Evolutionary conservation across 2,888 invertebrate genomes (phyloP), one percentile per base, ranked within the genome.

Genomic region (Hemicrepidius hirtus): DNA sequence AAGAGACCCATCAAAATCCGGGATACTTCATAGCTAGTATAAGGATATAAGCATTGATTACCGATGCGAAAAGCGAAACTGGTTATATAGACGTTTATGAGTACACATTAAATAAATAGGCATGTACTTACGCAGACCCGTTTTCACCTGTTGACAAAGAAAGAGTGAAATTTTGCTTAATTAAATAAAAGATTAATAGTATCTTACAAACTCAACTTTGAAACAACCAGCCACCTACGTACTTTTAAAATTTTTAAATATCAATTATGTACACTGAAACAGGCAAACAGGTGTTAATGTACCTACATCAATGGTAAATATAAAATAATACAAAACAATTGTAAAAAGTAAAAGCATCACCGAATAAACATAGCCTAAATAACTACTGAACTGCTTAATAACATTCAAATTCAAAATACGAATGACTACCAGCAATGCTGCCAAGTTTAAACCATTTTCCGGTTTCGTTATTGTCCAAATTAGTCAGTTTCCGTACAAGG

Each of bases 401-500:
- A 55, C 55, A 35, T 55, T 55, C 16, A 35, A 32, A 55, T 55
- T 32, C 32, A 49, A 24, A 49, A 21, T 20, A 46, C 7, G 44
- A 6, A 6, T 16, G 20, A 10, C 18, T n/a, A 24, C n/a, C 12
- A 49, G 24, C 49, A n/a, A n/a, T 24, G 20, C 21, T 12, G 24
- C 21, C 16, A 49, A 24, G 21, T 20, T 49, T n/a, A 49, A 49
- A 49, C 6, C 24, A 12, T 5, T 24, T 49, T 49, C 49, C 49
- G 49, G 21, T 24, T 20, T 49, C 3, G 5, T 21, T 49, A 24
- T 49, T 49, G 24, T 24, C 10, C 2, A 49, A 49, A 24, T 16
- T 13, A 44, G 18, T 44, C 18, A 44, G 16, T 44, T 24, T 44
- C 7, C 18, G 5, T 7, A 6, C 9, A 44, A 44, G 0, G 16